These are phyloP conservation scores for Platerodrilus igneus DNA, from an alignment of 2,888 invertebrate species.

Conservation along the genomic window DNA sequence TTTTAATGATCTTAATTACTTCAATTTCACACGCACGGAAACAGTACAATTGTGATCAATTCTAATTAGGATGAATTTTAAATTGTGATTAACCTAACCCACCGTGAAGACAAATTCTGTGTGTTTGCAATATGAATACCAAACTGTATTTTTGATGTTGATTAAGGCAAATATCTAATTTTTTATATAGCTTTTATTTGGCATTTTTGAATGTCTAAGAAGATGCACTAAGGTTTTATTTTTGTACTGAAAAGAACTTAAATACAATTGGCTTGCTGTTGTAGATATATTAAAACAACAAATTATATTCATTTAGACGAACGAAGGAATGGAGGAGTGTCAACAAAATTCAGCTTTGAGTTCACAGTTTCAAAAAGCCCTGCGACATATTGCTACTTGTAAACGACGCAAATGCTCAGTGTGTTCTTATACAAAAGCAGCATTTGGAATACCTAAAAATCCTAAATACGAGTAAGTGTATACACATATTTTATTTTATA, in stretches of 20 bases:
- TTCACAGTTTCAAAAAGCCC: slow-evolving; percentile 53
- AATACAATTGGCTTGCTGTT: slow-evolving; percentile 2
- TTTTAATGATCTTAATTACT: no score
- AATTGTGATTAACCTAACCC: no score
- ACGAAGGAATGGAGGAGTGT: slow-evolving; percentile 50
- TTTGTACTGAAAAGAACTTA: slow-evolving; percentile 2
- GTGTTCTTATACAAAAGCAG: slow-evolving; percentile 56
- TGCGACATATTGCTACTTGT: slow-evolving; percentile 52
- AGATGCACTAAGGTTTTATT: no score
- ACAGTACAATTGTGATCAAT: no score
- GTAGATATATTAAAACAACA: neutral
- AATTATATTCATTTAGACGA: slow-evolving; percentile 35
- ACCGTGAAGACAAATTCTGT: no score
- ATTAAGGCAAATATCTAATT: no score
- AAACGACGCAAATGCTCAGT: slow-evolving; percentile 56
- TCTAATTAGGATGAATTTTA: no score
- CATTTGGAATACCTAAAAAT: slow-evolving; percentile 51
- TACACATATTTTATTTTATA: neutral
- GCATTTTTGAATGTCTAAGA: no score
- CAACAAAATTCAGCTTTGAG: slow-evolving; percentile 50
- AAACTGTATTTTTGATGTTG: no score
- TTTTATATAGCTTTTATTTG: no score
- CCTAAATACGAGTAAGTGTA: slow-evolving; percentile 48
- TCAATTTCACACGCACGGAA: no score
- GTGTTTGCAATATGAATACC: no score